Conservation (phyloP, 2,888 invertebrate genomes). For the Caenorhabditis sp. region DNA sequence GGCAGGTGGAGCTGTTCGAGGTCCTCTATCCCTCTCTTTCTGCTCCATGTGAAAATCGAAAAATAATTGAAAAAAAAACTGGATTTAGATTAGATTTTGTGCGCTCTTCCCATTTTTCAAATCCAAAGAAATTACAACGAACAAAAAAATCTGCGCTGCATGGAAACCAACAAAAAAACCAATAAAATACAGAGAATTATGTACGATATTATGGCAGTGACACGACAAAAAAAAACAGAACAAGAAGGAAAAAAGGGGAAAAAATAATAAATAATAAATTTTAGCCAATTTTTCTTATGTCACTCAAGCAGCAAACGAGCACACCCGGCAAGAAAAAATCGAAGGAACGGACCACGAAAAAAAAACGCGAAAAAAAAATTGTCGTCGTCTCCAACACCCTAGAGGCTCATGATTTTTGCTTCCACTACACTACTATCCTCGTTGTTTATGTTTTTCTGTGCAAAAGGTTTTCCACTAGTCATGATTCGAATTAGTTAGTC, state of each 20-base stretch:
- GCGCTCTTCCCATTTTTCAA: no score
- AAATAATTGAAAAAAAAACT: not conserved
- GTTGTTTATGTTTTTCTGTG: not conserved
- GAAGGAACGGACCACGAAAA: not conserved
- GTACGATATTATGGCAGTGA: no score
- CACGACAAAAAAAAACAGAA: not conserved
- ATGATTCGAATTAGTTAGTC: not conserved
- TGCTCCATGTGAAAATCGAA: not conserved
- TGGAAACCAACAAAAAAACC: constrained; percentile 8
- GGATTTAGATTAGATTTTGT: not conserved
- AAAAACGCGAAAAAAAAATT: not conserved
- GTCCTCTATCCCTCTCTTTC: not conserved
- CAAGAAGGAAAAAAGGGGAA: not conserved
- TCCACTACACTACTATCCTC: not conserved
- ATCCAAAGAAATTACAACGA: not conserved
- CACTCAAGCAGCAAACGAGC: constrained; percentile 1
- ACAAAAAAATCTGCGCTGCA: constrained; percentile 9
- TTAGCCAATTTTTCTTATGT: not conserved
- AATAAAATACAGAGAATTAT: constrained; percentile 9
- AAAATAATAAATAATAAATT: constrained; percentile 1
- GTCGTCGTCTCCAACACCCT: not conserved
- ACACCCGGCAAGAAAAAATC: not conserved
- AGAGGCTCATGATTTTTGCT: not conserved
- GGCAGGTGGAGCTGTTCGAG: no score
- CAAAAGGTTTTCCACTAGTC: not conserved